Conservation (phyloP, 2,113 vertebrate species). For the Hassar affinis region DNA sequence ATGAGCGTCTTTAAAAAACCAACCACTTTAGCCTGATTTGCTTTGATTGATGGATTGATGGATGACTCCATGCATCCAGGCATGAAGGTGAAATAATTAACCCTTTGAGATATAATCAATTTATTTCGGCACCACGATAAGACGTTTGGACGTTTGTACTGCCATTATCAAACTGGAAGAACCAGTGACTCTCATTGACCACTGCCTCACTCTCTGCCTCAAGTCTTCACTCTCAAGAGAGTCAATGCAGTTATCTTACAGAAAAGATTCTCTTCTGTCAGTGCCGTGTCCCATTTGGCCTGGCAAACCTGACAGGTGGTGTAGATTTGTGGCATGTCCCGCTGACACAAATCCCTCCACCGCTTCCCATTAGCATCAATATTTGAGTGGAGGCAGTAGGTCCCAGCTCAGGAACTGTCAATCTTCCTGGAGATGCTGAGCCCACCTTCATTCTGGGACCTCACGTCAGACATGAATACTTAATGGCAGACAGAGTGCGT, state of each 20-base stretch:
- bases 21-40: not conserved
- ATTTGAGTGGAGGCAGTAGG: constrained; percentile 38
- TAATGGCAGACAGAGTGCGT: constrained; percentile 27
- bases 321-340: constrained; percentile 35
- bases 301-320: constrained; percentile 39
- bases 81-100: not conserved
- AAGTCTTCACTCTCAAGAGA: not conserved
- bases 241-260: constrained; percentile 10
- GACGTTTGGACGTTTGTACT: not conserved
- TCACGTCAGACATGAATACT: constrained; percentile 42
- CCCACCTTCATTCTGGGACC: constrained; percentile 44
- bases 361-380: constrained; percentile 52
- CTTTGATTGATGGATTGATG: no score
- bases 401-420: constrained; percentile 32
- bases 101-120: no score
- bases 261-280: constrained; percentile 42
- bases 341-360: constrained; percentile 49
- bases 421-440: constrained; percentile 32
- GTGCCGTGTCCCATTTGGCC: constrained; percentile 16
- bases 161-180: not conserved
- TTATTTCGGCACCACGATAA: no score
- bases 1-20: no score
- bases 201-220: not conserved
- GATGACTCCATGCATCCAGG: not conserved
- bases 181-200: not conserved